These are phyloP conservation scores for Caradrina kadenii DNA, from an alignment of 2,888 invertebrate genomes.

Conservation along the genomic window DNA sequence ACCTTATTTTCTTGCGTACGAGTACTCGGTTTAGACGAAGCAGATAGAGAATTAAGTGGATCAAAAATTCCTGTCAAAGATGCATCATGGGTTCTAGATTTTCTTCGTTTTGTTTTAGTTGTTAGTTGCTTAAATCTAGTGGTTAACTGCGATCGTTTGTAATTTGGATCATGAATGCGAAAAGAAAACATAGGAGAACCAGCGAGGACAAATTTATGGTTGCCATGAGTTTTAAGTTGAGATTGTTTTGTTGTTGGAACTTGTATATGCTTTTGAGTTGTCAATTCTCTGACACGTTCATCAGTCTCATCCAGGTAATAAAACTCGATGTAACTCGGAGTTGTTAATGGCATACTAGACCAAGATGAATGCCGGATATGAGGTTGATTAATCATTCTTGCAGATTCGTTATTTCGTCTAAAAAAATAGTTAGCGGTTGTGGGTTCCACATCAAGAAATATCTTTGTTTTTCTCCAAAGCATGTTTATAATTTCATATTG, in stretches of 20 bases:
- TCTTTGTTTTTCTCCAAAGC: constrained; percentile 79
- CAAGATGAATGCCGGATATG: constrained; percentile 36
- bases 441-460: constrained; percentile 68
- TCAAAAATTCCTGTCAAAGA: constrained; percentile 47
- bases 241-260: constrained; percentile 14
- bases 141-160: constrained; percentile 38
- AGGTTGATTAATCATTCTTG: constrained; percentile 31
- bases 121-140: constrained; percentile 41
- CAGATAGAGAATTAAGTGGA: constrained; percentile 29
- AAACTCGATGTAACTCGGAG: constrained; percentile 84
- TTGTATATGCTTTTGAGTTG: constrained; percentile 18
- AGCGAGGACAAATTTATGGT: constrained; percentile 40
- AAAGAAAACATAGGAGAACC: constrained; percentile 67
- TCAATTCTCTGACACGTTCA: constrained; percentile 55
- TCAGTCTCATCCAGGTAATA: constrained; percentile 80
- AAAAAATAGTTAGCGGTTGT: constrained; percentile 48
- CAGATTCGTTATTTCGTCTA: constrained; percentile 31
- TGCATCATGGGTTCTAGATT: constrained; percentile 38
- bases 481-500: constrained; percentile 82
- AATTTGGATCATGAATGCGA: constrained; percentile 57
- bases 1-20: neutral
- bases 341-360: constrained; percentile 56
- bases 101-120: constrained; percentile 34
- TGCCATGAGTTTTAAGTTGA: constrained; percentile 30
- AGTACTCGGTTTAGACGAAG: constrained; percentile 26